Percentiles rank a stretch among this genome's conserved stretches.
Conservation (phyloP, 2,888 invertebrate genomes). For the Nemotelus nigrinus region DNA sequence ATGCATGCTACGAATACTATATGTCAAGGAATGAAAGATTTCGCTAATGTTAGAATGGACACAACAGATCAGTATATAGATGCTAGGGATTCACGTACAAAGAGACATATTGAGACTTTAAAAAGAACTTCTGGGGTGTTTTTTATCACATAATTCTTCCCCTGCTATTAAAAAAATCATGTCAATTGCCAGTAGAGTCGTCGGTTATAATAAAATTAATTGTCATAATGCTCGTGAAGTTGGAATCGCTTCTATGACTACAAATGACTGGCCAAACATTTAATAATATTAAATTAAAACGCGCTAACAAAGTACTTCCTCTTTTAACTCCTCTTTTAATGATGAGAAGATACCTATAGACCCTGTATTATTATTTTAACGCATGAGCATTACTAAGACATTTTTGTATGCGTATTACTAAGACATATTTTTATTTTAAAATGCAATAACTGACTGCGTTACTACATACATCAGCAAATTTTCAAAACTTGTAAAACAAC, state of each 20-base stretch:
- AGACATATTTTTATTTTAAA: not conserved
- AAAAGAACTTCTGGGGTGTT: no score
- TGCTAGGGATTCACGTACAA: no score
- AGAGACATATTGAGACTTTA: no score
- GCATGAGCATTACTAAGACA: not conserved
- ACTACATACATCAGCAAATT: not conserved
- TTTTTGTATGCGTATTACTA: not conserved
- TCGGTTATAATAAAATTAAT: no score
- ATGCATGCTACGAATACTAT: constrained; percentile 57
- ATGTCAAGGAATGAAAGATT: constrained; percentile 56
- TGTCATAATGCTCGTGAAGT: constrained; percentile 53
- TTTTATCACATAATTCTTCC: no score
- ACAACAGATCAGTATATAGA: no score
- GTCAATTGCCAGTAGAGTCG: no score
- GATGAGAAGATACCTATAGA: constrained; percentile 57
- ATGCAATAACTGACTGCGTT: not conserved
- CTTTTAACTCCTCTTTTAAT: constrained; percentile 58
- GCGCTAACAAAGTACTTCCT: constrained; percentile 57
- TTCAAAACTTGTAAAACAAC: not conserved
- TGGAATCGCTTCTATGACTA: constrained; percentile 54
- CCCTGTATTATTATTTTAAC: constrained; percentile 51
- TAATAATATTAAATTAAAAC: constrained; percentile 58
- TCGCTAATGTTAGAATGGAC: constrained; percentile 57
- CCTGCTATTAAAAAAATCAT: no score
- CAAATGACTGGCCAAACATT: constrained; percentile 53